phyloP scores from a whole-genome alignment of 1,140 invertebrate species.

The Pentalonia nigronervosa region DNA sequence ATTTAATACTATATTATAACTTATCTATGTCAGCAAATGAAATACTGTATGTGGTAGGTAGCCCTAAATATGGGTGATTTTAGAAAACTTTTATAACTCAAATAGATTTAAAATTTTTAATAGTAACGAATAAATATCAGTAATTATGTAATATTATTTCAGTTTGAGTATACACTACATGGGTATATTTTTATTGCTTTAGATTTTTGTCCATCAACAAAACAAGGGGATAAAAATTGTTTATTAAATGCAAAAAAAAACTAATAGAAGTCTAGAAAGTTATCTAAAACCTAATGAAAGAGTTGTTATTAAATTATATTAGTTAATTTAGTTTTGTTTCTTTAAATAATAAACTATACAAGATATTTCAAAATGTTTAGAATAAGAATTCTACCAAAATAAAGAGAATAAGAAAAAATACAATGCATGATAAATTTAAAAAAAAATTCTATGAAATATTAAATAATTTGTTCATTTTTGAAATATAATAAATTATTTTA shows the following conservation, averaged over 20 bases:
- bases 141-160: slow-evolving; percentile 8
- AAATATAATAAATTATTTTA: background rate
- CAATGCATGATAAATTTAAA: background rate
- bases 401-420: slow-evolving; percentile 13
- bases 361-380: background rate
- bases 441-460: background rate
- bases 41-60: background rate
- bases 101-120: background rate
- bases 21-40: background rate
- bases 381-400: slow-evolving; percentile 43
- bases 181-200: background rate
- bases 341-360: background rate
- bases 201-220: slow-evolving; percentile 43
- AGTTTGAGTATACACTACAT: background rate
- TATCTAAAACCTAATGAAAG: background rate
- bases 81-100: slow-evolving; percentile 16
- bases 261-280: background rate
- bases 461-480: background rate
- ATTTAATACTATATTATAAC: background rate
- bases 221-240: slow-evolving; percentile 15
- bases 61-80: slow-evolving; percentile 33
- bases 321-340: background rate
- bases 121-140: background rate
- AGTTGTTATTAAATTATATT: no score
- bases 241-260: slow-evolving; percentile 23